A percentile compares a stretch with the other conserved stretches of the same genome.
Conservation (phyloP, 37 sponge, comb jelly and placozoan genomes). For the Ianthella basta region DNA sequence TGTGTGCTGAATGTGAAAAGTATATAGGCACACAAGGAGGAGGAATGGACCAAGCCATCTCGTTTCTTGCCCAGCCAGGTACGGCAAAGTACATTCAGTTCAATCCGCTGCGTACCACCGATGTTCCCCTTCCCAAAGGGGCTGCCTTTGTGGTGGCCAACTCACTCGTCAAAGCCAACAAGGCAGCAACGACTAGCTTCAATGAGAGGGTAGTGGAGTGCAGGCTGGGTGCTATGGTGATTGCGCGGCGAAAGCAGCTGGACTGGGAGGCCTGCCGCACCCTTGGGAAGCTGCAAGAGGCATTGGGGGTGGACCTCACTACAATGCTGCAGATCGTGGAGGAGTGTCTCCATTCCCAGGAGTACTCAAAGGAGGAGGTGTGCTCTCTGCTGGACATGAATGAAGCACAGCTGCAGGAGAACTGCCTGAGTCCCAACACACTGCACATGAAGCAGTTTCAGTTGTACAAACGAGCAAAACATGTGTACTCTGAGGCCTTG, state of each 20-base stretch:
- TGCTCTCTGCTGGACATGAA: slow-evolving; percentile 63
- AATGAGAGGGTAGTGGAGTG: slow-evolving; percentile 95
- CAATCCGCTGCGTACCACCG: slow-evolving; percentile 72
- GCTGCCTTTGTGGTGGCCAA: slow-evolving; percentile 88
- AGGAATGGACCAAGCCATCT: slow-evolving; percentile 98
- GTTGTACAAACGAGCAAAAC: slow-evolving; percentile 83
- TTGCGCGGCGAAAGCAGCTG: slow-evolving; percentile 65
- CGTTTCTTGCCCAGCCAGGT: slow-evolving; percentile 87
- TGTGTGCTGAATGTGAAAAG: slow-evolving; percentile 87
- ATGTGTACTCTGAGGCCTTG: slow-evolving; percentile 85
- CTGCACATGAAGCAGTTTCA: slow-evolving; percentile 56
- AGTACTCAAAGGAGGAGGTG: slow-evolving; percentile 82
- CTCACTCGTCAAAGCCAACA: slow-evolving; percentile 69
- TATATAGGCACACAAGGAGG: slow-evolving; percentile 98
- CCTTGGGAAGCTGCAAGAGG: slow-evolving; percentile 58
- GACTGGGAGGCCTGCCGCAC: slow-evolving; percentile 69
- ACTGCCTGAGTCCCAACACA: slow-evolving; percentile 49
- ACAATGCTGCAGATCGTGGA: slow-evolving; percentile 72
- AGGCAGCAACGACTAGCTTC: slow-evolving; percentile 70
- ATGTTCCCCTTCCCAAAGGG: slow-evolving; percentile 75
- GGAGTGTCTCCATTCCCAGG: slow-evolving; percentile 68
- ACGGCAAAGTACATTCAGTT: slow-evolving; percentile 91
- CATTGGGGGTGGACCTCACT: slow-evolving; percentile 30
- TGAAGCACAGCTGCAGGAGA: slow-evolving; percentile 42
- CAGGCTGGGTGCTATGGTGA: slow-evolving; percentile 81